Percentiles rank a stretch among this genome's conserved stretches.
phyloP scores from a whole-genome alignment of 1,140 invertebrate genomes.

The Heliconius eleuchia region DNA sequence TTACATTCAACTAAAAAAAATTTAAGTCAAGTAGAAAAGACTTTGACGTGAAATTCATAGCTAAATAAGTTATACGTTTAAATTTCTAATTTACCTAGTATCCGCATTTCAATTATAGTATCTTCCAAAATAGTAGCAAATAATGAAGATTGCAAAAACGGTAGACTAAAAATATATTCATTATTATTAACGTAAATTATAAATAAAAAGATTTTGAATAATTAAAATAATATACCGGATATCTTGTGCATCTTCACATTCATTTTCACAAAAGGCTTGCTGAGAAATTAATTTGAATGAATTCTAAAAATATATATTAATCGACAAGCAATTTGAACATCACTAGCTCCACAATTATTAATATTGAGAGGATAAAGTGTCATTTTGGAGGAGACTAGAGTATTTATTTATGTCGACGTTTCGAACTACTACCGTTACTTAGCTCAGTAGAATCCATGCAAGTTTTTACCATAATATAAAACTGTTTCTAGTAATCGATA shows the following conservation, averaged over 20 bases:
- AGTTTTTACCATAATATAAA: background rate
- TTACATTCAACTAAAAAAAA: slow-evolving; percentile 54
- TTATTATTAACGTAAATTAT: background rate
- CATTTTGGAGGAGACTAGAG: background rate
- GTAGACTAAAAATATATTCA: slow-evolving; percentile 46
- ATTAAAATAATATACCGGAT: background rate
- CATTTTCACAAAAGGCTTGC: background rate
- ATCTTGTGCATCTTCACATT: background rate
- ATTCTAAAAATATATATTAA: background rate
- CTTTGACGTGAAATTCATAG: background rate
- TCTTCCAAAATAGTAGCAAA: slow-evolving; percentile 61
- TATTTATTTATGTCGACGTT: background rate
- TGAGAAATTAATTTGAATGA: background rate
- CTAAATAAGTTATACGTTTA: background rate
- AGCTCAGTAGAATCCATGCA: background rate
- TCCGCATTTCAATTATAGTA: slow-evolving; percentile 51
- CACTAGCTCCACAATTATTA: background rate
- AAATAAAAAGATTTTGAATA: background rate
- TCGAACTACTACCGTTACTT: background rate
- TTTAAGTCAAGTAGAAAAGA: background rate
- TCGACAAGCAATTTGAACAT: background rate
- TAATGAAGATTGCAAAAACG: slow-evolving; percentile 49
- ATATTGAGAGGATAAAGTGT: background rate
- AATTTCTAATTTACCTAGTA: slow-evolving; percentile 47
- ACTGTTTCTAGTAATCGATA: background rate